phyloP scores from a whole-genome alignment of 2,113 vertebrate genomes.

The Prunella himalayana region DNA sequence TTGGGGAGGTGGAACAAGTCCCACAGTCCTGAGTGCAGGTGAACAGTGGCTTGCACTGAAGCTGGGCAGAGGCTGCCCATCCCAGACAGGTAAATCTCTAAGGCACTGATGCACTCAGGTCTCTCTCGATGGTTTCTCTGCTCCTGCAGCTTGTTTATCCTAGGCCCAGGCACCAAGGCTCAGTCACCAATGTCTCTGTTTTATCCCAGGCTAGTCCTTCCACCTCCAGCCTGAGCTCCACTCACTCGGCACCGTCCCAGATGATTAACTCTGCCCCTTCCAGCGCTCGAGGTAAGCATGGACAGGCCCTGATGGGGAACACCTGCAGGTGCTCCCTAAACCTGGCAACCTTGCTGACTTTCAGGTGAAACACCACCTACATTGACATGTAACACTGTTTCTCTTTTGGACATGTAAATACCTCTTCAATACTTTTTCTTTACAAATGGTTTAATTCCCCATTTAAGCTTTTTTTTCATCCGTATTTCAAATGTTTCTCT shows the following conservation, averaged over 20 bases:
- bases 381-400: neutral
- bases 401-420: neutral
- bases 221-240: conserved; percentile 93
- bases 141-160: conserved; percentile 63
- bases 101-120: neutral
- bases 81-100: neutral
- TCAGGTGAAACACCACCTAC: neutral
- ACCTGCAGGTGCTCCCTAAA: neutral
- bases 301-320: neutral
- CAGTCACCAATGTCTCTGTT: conserved; percentile 71
- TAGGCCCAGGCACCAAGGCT: conserved; percentile 64
- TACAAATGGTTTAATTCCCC: neutral
- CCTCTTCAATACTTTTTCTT: neutral
- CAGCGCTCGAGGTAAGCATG: conserved; percentile 90
- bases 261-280: conserved; percentile 91
- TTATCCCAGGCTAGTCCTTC: conserved; percentile 89
- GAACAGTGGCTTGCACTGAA: neutral
- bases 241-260: conserved; percentile 91
- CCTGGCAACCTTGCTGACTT: neutral
- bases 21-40: neutral
- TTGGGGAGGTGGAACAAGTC: neutral
- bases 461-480: neutral
- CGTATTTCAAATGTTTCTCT: neutral
- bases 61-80: neutral
- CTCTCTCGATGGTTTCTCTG: conserved; percentile 24